Percentiles rank a stretch among this genome's conserved stretches.
Evolutionary conservation across 2,888 invertebrate genomes (phyloP).

Genomic region (Volucella inflata): DNA sequence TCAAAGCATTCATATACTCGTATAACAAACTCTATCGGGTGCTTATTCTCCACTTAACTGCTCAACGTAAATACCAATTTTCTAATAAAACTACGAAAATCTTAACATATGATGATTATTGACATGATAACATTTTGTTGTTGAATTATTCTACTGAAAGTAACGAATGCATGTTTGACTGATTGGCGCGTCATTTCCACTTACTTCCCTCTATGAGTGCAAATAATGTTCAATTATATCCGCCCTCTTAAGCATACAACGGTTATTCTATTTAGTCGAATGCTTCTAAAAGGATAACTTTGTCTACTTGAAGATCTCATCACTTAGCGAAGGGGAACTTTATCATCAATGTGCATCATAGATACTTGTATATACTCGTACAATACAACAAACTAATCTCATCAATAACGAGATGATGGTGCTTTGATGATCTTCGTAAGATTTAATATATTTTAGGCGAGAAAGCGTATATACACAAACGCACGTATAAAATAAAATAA

Average conservation of each 20-base stretch:
- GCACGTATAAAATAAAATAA: neutral
- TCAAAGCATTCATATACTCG: too few species aligned
- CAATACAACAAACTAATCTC: slow-evolving; percentile 56
- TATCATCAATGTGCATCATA: slow-evolving; percentile 33
- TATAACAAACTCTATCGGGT: too few species aligned
- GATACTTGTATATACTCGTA: too few species aligned
- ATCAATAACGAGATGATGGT: slow-evolving; percentile 57
- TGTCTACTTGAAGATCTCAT: slow-evolving; percentile 28
- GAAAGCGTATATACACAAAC: slow-evolving; percentile 20
- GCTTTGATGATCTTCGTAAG: slow-evolving; percentile 63
- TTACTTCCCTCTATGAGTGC: slow-evolving; percentile 44
- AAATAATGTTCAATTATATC: slow-evolving; percentile 81
- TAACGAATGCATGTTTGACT: slow-evolving; percentile 43
- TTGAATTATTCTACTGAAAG: slow-evolving; percentile 46
- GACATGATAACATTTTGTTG: slow-evolving; percentile 67
- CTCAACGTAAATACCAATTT: slow-evolving; percentile 76
- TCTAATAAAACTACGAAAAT: slow-evolving; percentile 83
- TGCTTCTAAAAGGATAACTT: slow-evolving; percentile 55
- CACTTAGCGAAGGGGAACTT: slow-evolving; percentile 14
- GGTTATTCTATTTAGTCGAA: slow-evolving; percentile 73
- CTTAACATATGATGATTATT: slow-evolving; percentile 81
- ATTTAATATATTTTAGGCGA: slow-evolving; percentile 65
- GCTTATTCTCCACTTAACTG: too few species aligned
- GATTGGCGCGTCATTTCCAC: slow-evolving; percentile 35
- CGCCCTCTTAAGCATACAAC: slow-evolving; percentile 81